Percentiles rank a stretch among this genome's conserved stretches.
These are phyloP conservation scores for Urosaurus nigricauda DNA, from an alignment of 2,797 vertebrate species.

Conservation along the genomic window DNA sequence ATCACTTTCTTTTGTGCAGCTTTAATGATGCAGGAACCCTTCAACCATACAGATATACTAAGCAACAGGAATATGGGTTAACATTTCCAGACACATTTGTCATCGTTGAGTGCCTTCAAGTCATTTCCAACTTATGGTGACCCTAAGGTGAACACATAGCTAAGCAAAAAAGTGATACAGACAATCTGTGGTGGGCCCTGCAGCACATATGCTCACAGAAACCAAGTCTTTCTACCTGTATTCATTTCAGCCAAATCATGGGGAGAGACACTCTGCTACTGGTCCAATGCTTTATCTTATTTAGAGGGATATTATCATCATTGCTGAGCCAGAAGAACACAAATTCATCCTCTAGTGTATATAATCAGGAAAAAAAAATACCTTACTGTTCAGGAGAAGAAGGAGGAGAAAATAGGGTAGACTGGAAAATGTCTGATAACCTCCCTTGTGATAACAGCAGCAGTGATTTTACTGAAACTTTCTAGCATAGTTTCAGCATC, in stretches of 20 bases:
- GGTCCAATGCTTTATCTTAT: neutral
- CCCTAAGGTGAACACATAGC: neutral
- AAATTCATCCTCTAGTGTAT: neutral
- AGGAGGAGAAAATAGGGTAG: neutral
- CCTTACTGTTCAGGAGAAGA: neutral
- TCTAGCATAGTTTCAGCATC: neutral
- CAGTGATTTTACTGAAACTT: neutral
- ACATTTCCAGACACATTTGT: neutral
- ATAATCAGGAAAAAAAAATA: conserved; percentile 9
- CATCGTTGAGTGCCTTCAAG: too few relatives aligned
- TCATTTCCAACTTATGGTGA: too few relatives aligned
- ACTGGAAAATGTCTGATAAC: neutral
- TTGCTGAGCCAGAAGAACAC: neutral
- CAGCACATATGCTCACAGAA: neutral
- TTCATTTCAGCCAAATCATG: conserved; percentile 2
- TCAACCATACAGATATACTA: neutral
- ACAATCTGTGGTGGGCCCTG: too few relatives aligned
- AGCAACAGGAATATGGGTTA: conserved; percentile 29
- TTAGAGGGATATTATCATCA: neutral
- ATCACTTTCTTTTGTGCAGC: neutral
- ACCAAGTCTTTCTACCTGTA: neutral
- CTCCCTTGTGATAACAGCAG: too few relatives aligned
- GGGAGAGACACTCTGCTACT: neutral
- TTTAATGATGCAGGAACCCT: neutral
- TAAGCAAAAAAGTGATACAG: neutral